Evolutionary conservation across 2,888 invertebrate genomes (phyloP).

Genomic region (Fragum sueziense): DNA sequence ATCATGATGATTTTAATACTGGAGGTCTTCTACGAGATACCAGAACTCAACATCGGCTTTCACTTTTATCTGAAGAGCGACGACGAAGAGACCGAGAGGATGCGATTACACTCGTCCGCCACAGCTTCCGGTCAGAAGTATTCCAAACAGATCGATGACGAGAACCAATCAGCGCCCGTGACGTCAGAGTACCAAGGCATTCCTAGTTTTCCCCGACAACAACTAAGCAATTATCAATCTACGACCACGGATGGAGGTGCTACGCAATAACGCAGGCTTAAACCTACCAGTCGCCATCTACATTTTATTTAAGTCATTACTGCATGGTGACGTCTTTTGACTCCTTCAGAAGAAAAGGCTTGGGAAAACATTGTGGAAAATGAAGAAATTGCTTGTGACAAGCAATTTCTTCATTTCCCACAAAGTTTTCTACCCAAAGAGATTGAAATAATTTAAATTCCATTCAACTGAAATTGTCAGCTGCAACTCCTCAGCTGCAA

Average conservation of each 20-base stretch:
- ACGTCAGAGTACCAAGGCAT: slow-evolving; percentile 56
- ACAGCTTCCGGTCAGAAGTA: slow-evolving; percentile 69
- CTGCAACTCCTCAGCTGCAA: too few species aligned
- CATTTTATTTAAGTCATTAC: not conserved
- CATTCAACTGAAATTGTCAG: too few species aligned
- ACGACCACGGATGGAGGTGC: slow-evolving; percentile 14
- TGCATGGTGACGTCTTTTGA: not conserved
- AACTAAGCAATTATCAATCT: slow-evolving; percentile 24
- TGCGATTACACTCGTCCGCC: slow-evolving; percentile 62
- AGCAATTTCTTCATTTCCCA: not conserved
- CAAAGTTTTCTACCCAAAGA: too few species aligned
- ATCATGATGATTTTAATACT: slow-evolving; percentile 92
- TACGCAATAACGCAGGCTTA: not conserved
- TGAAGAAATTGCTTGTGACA: not conserved
- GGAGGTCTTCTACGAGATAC: slow-evolving; percentile 94
- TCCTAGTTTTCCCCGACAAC: slow-evolving; percentile 58
- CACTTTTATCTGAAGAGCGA: slow-evolving; percentile 88
- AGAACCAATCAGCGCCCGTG: slow-evolving; percentile 34
- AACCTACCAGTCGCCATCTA: too few species aligned
- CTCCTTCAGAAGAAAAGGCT: not conserved
- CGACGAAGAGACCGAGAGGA: slow-evolving; percentile 82
- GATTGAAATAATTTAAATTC: too few species aligned
- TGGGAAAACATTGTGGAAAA: not conserved
- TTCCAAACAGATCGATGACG: slow-evolving; percentile 74
- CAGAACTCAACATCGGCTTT: slow-evolving; percentile 92